Percentiles rank a stretch among this genome's conserved stretches.
These are phyloP conservation scores for Lasioglossum zephyrum DNA, from an alignment of 2,888 invertebrate species.

Conservation along the genomic window DNA sequence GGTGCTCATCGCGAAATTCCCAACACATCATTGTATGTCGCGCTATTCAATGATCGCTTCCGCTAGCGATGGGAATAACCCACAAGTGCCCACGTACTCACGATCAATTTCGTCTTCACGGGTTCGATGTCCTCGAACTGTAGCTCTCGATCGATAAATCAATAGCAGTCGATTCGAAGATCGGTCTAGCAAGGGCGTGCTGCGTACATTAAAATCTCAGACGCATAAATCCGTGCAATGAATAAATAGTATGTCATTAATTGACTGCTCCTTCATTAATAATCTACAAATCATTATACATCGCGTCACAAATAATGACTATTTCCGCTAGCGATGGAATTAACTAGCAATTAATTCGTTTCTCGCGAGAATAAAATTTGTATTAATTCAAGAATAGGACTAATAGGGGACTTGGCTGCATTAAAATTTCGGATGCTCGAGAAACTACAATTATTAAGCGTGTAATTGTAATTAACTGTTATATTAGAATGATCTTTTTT, in stretches of 20 bases:
- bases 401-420: neutral
- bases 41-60: neutral
- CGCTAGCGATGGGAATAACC: slow-evolving; percentile 3
- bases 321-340: neutral
- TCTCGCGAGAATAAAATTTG: neutral
- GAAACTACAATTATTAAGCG: neutral
- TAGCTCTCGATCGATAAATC: neutral
- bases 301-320: no score
- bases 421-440: neutral
- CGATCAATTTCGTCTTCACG: neutral
- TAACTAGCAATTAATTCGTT: neutral
- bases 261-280: neutral
- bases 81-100: neutral
- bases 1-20: slow-evolving; percentile 8
- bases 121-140: neutral
- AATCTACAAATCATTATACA: neutral
- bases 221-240: neutral
- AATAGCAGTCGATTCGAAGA: neutral
- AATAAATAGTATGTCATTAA: neutral
- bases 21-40: neutral
- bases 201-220: neutral
- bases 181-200: neutral
- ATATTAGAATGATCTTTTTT: neutral
- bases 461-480: neutral
- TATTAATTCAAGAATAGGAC: neutral